Evolutionary conservation across 2,888 invertebrate species (phyloP).

Genomic region (Lasioglossum morio): DNA sequence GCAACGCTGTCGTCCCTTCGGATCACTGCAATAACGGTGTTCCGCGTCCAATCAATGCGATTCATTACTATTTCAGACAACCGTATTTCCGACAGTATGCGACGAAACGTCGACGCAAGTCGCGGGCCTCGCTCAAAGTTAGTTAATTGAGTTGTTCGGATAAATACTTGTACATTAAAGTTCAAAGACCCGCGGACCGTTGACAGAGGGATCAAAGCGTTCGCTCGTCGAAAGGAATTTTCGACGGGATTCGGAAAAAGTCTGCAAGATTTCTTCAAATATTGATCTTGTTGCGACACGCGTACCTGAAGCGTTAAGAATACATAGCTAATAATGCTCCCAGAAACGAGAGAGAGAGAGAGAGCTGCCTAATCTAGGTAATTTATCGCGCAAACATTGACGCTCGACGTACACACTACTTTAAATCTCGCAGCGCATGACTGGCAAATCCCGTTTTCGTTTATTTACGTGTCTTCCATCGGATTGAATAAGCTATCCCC

Average conservation of each 20-base stretch:
- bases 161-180: conserved; percentile 5
- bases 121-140: not conserved
- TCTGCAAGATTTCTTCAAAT: conserved; percentile 4
- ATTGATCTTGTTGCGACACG: conserved; percentile 1
- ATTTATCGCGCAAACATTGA: conserved; percentile 35
- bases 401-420: not conserved
- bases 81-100: not conserved
- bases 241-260: not conserved
- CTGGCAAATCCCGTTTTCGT: conserved; percentile 14
- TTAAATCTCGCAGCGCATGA: not conserved
- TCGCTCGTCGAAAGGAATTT: not conserved
- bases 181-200: not conserved
- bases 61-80: not conserved
- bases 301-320: not conserved
- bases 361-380: not conserved
- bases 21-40: not conserved
- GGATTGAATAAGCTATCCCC: not conserved
- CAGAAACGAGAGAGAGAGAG: not conserved
- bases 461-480: not conserved
- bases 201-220: conserved; percentile 10
- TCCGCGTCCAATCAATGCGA: conserved; percentile 11
- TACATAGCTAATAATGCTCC: not conserved
- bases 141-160: not conserved
- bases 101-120: not conserved
- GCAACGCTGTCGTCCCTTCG: not conserved